Evolutionary conservation across 2,888 invertebrate species (phyloP), one percentile per base, ranked within the genome.

Genomic region (Orthosia incerta): DNA sequence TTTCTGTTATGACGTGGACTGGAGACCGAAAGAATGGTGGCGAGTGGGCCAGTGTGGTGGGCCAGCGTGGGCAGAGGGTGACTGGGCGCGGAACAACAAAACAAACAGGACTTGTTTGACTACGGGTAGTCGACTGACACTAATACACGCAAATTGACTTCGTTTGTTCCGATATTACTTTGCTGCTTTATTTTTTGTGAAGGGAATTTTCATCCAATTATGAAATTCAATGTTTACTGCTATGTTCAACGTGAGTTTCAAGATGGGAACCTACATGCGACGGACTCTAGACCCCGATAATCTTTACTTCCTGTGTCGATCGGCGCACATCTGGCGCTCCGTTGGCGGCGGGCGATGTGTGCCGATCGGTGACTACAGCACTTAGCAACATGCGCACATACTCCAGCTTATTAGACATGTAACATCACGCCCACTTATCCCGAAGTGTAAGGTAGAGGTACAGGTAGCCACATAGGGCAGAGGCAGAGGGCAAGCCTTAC

Each of bases 101-200:
- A 50, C 57, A 76, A 80, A 76, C 74, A 80, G 31, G n/a, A 20
- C 7, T 53, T 76, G 70, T 76, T 69, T 82, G 78, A 50, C 55
- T 56, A 20, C 50, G 57, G 71, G 55, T 39, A 51, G 61, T 39
- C 20, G 45, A 11, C 39, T n/a, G 46, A 48, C 60, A 80, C 66
- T 53, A 56, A 64, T 45, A 48, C n/a, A 31, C 26, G 23, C 62
- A 78, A 61, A 80, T 64, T 65, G 75, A 45, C n/a, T 76, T 74
- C 45, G 20, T 64, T 74, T 62, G 45, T 26, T 74, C 50, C 13
- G 48, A 59, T 62, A 61, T 62, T 31, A 56, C 15, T 46, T 72
- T 61, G 23, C 20, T 55, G 23, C 12, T 53, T 60, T 2, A n/a
- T 72, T 71, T 63, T 20, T 16, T 11, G 15, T 45, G 16, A 68